These are phyloP conservation scores for Athripsodes cinereus DNA, from an alignment of 2,888 invertebrate species.

Conservation along the genomic window DNA sequence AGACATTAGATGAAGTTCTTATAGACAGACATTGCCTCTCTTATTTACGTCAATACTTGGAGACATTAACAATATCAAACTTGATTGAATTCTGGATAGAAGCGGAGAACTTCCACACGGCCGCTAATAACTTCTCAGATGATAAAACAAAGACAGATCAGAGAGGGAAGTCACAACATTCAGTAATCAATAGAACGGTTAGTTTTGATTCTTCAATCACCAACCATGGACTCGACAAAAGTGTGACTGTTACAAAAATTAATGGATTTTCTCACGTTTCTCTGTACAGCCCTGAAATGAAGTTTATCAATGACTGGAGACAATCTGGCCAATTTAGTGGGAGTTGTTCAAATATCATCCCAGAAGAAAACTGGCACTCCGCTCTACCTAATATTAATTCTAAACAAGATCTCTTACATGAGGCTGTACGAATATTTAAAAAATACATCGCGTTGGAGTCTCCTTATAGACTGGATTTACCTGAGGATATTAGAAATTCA, in stretches of 20 bases:
- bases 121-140: constrained; percentile 31
- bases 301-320: constrained; percentile 2
- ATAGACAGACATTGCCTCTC: constrained; percentile 72
- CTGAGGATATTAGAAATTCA: constrained; percentile 52
- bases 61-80: constrained; percentile 60
- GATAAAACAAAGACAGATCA: constrained; percentile 9
- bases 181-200: constrained; percentile 17
- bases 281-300: background rate
- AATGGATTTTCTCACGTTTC: constrained; percentile 8
- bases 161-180: background rate
- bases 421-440: constrained; percentile 68
- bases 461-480: constrained; percentile 52
- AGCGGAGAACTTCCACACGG: constrained; percentile 59
- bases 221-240: constrained; percentile 8
- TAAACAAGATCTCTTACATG: constrained; percentile 38
- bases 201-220: constrained; percentile 20
- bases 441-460: constrained; percentile 70
- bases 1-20: constrained; percentile 69
- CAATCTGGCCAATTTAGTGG: constrained; percentile 9
- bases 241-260: background rate
- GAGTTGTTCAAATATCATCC: constrained; percentile 18
- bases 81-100: constrained; percentile 73
- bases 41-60: constrained; percentile 83
- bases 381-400: background rate
- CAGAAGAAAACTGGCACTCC: background rate